Evolutionary conservation across 2,797 vertebrate genomes (phyloP).

Genomic region (Sebastes variabilis): DNA sequence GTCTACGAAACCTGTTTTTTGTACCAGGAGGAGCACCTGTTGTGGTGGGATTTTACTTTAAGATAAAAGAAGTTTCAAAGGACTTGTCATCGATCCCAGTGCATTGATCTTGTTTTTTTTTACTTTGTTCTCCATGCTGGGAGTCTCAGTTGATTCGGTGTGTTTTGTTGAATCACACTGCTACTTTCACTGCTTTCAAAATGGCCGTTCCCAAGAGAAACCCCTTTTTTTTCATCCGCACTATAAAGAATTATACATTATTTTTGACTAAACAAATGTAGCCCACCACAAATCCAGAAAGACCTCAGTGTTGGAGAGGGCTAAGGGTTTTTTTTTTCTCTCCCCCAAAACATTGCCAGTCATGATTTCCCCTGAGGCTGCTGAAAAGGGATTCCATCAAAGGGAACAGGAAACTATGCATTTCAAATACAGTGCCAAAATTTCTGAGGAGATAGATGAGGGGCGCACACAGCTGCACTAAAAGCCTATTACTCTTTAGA

Average conservation of each 20-base stretch:
- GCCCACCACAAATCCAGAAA: conserved; percentile 44
- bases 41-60: conserved; percentile 37
- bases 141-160: conserved; percentile 32
- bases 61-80: conserved; percentile 57
- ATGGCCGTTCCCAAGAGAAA: conserved; percentile 55
- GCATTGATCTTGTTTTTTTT: conserved; percentile 51
- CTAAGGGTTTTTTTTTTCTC: conserved; percentile 18
- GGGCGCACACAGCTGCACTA: conserved; percentile 56
- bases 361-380: conserved; percentile 76
- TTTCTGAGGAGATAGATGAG: conserved; percentile 61
- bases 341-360: conserved; percentile 68
- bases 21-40: conserved; percentile 45
- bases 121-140: conserved; percentile 40
- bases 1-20: conserved; percentile 18
- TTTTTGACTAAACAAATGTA: conserved; percentile 63
- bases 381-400: conserved; percentile 78
- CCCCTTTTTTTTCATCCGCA: conserved; percentile 13
- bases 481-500: conserved; percentile 70
- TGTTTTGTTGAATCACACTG: conserved; percentile 49
- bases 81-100: conserved; percentile 53
- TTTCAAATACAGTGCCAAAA: conserved; percentile 80
- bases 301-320: conserved; percentile 32
- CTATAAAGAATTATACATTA: conserved; percentile 42
- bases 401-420: conserved; percentile 81
- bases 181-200: conserved; percentile 58